These are phyloP conservation scores for Pocillopora damicornis DNA, from an alignment of 64 coral and sea anemone species.

Conservation along the genomic window DNA sequence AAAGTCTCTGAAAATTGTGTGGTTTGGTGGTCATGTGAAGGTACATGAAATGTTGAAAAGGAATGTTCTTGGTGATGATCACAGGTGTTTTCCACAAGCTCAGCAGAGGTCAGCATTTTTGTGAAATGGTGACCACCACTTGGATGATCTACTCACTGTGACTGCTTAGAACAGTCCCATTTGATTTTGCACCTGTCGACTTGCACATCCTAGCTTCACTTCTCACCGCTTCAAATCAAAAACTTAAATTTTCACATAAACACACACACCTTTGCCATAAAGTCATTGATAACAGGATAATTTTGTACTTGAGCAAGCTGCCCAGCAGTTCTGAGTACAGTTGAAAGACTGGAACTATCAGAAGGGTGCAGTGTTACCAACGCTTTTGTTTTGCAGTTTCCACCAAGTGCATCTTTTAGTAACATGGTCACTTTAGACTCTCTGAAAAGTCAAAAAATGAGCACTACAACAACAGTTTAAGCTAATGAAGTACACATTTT, in stretches of 20 bases:
- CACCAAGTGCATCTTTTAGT: constrained; percentile 73
- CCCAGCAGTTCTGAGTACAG: constrained; percentile 57
- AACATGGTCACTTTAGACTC: constrained; percentile 76
- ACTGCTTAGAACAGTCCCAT: neutral
- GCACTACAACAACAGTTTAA: neutral
- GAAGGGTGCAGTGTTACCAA: constrained; percentile 63
- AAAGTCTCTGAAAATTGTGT: too few species aligned
- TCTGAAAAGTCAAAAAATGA: constrained; percentile 30
- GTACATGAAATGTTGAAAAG: too few species aligned
- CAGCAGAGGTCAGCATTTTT: too few species aligned
- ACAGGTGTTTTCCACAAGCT: too few species aligned
- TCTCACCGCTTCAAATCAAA: too few species aligned
- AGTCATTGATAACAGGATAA: constrained; percentile 76
- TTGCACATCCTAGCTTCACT: too few species aligned
- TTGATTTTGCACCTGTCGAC: neutral
- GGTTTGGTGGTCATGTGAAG: too few species aligned
- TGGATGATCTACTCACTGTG: too few species aligned
- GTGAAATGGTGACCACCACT: too few species aligned
- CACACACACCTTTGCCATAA: constrained; percentile 56
- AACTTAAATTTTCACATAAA: too few species aligned
- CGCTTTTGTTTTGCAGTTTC: constrained; percentile 89
- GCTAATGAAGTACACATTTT: too few species aligned
- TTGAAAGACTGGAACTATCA: constrained; percentile 42
- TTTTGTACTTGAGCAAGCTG: constrained; percentile 74
- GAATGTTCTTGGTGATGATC: too few species aligned